A percentile compares a stretch with the other conserved stretches of the same genome.
phyloP scores from a whole-genome alignment of 2,113 vertebrate species.

The Oreochromis niloticus region DNA sequence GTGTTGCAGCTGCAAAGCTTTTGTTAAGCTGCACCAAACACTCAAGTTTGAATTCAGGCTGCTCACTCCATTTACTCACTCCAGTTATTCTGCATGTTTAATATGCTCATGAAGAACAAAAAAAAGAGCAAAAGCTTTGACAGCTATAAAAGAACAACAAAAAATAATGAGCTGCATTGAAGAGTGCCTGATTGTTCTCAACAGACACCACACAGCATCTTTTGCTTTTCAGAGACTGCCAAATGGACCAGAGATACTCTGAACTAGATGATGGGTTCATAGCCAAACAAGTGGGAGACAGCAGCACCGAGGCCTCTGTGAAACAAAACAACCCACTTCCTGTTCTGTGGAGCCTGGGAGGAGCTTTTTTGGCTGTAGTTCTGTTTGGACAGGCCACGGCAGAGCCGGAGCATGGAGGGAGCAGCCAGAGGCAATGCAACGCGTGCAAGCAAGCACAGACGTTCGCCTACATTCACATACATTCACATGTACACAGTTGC shows the following conservation, averaged over 20 bases:
- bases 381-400: conserved; percentile 47
- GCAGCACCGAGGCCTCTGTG: conserved; percentile 14
- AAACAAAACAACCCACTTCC: conserved; percentile 66
- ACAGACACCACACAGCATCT: not conserved
- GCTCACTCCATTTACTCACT: not conserved
- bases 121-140: not conserved
- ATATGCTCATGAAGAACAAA: not conserved
- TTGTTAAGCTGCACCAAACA: not conserved
- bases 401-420: not conserved
- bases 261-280: not conserved
- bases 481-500: not conserved
- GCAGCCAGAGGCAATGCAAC: conserved; percentile 17
- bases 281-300: conserved; percentile 30
- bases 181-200: not conserved
- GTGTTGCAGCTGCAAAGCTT: not conserved
- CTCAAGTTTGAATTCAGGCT: not conserved
- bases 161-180: not conserved
- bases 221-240: not conserved
- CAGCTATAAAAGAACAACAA: not conserved
- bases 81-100: not conserved
- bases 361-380: conserved; percentile 31
- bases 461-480: not conserved
- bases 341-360: conserved; percentile 39
- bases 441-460: not conserved
- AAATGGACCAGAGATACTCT: not conserved